phyloP scores from a whole-genome alignment of 2,113 vertebrate species.

The Taxidea taxus region DNA sequence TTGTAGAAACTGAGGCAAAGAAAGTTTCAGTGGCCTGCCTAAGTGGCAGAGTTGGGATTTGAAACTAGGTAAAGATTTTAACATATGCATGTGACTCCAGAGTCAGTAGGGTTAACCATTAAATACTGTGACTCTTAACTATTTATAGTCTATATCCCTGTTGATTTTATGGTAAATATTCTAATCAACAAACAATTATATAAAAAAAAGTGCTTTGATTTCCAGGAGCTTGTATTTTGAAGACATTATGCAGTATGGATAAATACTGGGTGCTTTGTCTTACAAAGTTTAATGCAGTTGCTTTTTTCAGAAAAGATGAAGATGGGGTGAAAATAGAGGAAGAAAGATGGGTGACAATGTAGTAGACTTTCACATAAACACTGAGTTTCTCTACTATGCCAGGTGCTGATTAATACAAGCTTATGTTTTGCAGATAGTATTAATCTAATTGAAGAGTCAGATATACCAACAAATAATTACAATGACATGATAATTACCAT shows the following conservation, averaged over 20 bases:
- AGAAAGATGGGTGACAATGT: background rate
- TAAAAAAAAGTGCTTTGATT: background rate
- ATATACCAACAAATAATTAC: background rate
- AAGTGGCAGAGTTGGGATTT: background rate
- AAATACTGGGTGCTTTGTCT: background rate
- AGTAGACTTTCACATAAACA: background rate
- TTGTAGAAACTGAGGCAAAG: background rate
- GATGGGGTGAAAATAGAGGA: background rate
- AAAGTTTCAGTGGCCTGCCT: background rate
- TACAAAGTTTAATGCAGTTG: background rate
- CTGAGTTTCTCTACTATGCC: background rate
- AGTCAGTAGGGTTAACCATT: background rate
- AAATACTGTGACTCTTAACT: background rate
- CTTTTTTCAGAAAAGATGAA: background rate
- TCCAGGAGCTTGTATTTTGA: background rate
- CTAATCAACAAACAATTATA: background rate
- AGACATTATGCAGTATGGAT: background rate
- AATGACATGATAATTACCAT: background rate
- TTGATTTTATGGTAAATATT: background rate
- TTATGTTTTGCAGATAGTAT: background rate
- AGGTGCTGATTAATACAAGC: background rate
- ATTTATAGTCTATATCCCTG: background rate
- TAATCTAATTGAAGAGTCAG: background rate
- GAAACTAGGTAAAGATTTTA: background rate
- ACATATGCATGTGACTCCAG: background rate